These are phyloP conservation scores for Misgurnus mizolepis DNA, from an alignment of 2,113 vertebrate species.

Conservation along the genomic window DNA sequence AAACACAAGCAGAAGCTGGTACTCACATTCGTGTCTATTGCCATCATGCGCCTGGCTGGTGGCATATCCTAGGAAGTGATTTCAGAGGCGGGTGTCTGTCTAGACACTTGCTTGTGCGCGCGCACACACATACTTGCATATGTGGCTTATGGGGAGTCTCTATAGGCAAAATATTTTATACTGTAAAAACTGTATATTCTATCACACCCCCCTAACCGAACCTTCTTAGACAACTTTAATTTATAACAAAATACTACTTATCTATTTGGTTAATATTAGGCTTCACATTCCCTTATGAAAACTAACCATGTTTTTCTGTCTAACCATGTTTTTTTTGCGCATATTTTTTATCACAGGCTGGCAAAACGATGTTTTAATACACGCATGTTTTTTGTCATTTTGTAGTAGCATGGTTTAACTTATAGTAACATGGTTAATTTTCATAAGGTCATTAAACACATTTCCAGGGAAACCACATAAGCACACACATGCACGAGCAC, in stretches of 20 bases:
- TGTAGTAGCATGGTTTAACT: neutral
- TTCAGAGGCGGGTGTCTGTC: conserved; percentile 17
- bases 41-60: conserved; percentile 24
- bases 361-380: too few relatives aligned
- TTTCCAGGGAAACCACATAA: neutral
- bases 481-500: too few relatives aligned
- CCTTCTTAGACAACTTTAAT: neutral
- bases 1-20: neutral
- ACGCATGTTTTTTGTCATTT: too few relatives aligned
- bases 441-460: too few relatives aligned
- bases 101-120: neutral
- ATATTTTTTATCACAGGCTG: too few relatives aligned
- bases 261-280: too few relatives aligned
- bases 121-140: neutral
- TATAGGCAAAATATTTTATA: neutral
- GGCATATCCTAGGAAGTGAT: conserved; percentile 33
- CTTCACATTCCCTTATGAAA: too few relatives aligned
- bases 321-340: too few relatives aligned
- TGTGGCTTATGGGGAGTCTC: neutral
- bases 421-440: too few relatives aligned
- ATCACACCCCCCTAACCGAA: neutral
- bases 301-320: too few relatives aligned
- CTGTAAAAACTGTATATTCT: neutral
- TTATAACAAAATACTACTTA: too few relatives aligned
- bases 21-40: conserved; percentile 5